phyloP scores from a whole-genome alignment of 2,113 vertebrate genomes.

The Ameiurus melas region DNA sequence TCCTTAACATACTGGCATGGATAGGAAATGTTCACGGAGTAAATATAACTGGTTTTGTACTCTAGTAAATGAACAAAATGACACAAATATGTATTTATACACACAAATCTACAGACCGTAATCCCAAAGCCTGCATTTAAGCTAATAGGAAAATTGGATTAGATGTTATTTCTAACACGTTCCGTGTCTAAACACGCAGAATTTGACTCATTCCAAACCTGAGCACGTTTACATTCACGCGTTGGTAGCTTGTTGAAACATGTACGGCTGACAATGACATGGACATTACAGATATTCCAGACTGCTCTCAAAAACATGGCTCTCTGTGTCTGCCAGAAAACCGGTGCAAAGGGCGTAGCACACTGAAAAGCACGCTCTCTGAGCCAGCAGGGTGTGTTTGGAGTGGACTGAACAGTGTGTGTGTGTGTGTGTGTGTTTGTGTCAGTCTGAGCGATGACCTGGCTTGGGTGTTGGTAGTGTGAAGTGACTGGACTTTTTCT shows the following conservation, averaged over 20 bases:
- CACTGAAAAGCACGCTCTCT: conserved; percentile 5
- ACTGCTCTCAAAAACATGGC: conserved; percentile 6
- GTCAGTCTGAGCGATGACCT: neutral
- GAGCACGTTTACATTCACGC: neutral
- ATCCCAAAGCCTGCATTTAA: neutral
- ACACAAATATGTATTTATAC: neutral
- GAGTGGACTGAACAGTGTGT: conserved; percentile 2
- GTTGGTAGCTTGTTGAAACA: conserved; percentile 14
- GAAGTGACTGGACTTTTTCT: conserved; percentile 19
- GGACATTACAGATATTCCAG: conserved; percentile 1
- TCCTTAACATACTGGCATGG: neutral
- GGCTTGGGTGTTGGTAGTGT: conserved; percentile 40
- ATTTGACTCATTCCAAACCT: neutral
- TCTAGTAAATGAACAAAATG: neutral
- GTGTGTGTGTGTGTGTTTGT: neutral
- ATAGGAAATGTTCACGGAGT: neutral
- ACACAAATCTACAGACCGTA: neutral
- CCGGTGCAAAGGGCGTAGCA: conserved; percentile 21
- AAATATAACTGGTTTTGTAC: neutral
- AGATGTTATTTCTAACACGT: neutral
- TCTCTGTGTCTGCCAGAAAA: neutral
- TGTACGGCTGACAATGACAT: conserved; percentile 21
- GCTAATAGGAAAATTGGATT: neutral
- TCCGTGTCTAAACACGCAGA: conserved; percentile 17
- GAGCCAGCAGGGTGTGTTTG: conserved; percentile 32